A percentile compares a stretch with the other conserved stretches of the same genome.
Conservation (phyloP, 2,113 vertebrate genomes). For the Bothrops jararaca region DNA sequence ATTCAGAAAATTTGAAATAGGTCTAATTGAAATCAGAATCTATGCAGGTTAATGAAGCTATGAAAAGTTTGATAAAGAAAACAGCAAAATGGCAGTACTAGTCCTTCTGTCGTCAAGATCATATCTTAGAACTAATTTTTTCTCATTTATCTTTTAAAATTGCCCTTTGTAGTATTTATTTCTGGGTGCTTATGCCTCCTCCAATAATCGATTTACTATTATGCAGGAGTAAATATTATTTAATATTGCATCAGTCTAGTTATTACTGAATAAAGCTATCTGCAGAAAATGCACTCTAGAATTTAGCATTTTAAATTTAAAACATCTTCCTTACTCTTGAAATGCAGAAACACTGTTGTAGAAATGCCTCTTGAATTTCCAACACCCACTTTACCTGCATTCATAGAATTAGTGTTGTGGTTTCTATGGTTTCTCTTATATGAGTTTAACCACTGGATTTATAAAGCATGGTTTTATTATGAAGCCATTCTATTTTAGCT, state of each 20-base stretch:
- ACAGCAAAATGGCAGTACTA: background rate
- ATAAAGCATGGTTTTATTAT: background rate
- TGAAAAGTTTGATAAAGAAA: conserved; percentile 16
- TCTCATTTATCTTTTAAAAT: background rate
- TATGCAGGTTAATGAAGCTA: conserved; percentile 24
- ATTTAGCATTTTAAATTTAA: background rate
- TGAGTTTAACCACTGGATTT: background rate
- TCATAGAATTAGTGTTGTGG: background rate
- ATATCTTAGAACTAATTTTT: background rate
- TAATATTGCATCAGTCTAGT: background rate
- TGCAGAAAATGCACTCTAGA: background rate
- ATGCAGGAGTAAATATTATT: background rate
- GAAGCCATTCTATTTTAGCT: background rate
- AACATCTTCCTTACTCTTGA: background rate
- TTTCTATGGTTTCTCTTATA: background rate
- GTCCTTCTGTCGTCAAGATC: background rate
- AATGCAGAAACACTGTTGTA: background rate
- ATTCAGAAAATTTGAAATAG: background rate
- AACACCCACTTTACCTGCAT: background rate
- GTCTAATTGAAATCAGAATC: background rate
- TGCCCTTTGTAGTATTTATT: background rate
- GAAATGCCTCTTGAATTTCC: background rate
- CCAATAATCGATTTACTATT: background rate
- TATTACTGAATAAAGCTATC: background rate
- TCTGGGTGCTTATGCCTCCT: background rate